Percentiles rank a stretch among this genome's conserved stretches.
phyloP scores from a whole-genome alignment of 1,140 invertebrate genomes.

The Heliconius hermathena region DNA sequence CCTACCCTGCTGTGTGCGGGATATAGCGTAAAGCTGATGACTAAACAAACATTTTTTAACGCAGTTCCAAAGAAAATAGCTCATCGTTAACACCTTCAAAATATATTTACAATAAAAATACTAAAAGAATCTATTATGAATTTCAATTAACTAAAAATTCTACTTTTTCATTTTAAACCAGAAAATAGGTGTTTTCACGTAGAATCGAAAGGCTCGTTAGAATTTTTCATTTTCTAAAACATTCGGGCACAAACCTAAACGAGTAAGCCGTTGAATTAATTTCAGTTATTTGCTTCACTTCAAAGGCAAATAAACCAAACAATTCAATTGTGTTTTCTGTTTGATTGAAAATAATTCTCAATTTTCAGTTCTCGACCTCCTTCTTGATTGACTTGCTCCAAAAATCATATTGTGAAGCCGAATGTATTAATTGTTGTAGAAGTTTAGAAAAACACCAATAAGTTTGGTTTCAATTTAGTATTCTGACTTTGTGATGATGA shows the following conservation, averaged over 20 bases:
- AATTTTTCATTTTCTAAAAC: slow-evolving; percentile 3
- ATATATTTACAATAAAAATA: too few species aligned
- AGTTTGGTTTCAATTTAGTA: background rate
- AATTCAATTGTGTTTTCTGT: slow-evolving; percentile 4
- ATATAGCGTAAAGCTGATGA: too few species aligned
- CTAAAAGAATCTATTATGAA: too few species aligned
- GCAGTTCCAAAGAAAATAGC: too few species aligned
- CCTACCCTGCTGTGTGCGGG: too few species aligned
- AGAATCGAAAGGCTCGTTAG: background rate
- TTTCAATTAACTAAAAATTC: too few species aligned
- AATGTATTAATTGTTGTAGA: background rate
- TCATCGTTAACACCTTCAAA: too few species aligned
- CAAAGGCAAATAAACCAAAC: slow-evolving; percentile 3
- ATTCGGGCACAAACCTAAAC: background rate
- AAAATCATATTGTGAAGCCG: background rate
- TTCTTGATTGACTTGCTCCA: background rate
- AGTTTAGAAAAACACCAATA: background rate
- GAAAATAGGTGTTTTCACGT: background rate
- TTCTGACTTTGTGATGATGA: too few species aligned
- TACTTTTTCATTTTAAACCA: background rate
- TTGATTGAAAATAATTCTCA: slow-evolving; percentile 11
- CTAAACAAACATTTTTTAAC: too few species aligned
- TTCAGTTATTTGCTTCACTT: slow-evolving; percentile 12
- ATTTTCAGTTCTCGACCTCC: background rate
- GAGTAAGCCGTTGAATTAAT: slow-evolving; percentile 10